Evolutionary conservation across 2,888 invertebrate genomes (phyloP).

Genomic region (Odontocerum albicorne): DNA sequence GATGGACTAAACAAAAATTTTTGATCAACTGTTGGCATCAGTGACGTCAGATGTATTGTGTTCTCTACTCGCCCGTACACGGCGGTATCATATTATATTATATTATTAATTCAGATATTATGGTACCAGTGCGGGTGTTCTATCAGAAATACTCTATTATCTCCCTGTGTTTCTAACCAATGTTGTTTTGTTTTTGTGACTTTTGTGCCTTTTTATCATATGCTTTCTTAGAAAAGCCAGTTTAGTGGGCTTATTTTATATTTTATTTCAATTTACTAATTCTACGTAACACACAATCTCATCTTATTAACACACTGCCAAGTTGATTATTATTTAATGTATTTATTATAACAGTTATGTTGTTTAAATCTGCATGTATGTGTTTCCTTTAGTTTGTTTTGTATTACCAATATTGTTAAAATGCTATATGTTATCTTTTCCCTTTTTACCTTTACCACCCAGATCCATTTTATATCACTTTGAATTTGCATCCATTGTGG

Average conservation of each 20-base stretch:
- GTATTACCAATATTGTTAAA: not conserved
- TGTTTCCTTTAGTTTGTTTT: not conserved
- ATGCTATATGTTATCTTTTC: too few relatives aligned
- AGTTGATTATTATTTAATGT: not conserved
- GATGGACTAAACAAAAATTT: not conserved
- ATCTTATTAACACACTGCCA: not conserved
- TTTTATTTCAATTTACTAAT: not conserved
- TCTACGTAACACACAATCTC: not conserved
- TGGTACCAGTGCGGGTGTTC: conserved; percentile 29
- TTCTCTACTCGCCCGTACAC: conserved; percentile 57
- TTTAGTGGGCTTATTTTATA: conserved; percentile 3
- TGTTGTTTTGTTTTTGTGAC: not conserved
- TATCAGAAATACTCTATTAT: conserved; percentile 37
- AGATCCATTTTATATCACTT: not conserved
- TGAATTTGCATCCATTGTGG: too few relatives aligned
- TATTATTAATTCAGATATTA: conserved; percentile 18
- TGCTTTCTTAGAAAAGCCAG: conserved; percentile 2
- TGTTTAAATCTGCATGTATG: not conserved
- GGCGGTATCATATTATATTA: conserved; percentile 41
- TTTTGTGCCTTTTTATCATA: conserved; percentile 2
- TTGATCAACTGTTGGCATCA: conserved; percentile 42
- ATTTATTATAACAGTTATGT: not conserved
- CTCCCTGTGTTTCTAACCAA: conserved; percentile 21
- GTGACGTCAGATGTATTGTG: conserved; percentile 63
- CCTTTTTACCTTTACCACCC: not conserved